Percentiles rank a stretch among this genome's conserved stretches.
Conservation (phyloP, 2,888 invertebrate genomes). For the Ypsolopha scabrella region DNA sequence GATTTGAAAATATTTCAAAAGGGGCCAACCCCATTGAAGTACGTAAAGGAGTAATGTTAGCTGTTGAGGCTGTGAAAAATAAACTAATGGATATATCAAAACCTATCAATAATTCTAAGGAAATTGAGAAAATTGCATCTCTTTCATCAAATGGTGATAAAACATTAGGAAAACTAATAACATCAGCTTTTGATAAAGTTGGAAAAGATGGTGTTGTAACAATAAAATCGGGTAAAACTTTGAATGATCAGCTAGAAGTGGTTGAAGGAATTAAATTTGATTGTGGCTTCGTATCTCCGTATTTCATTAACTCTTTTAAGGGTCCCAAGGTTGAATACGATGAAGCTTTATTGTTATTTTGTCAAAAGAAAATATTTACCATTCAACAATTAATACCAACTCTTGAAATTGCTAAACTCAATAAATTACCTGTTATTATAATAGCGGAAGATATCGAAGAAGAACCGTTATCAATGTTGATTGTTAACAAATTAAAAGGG, state of each 20-base stretch:
- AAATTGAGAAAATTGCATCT: conserved; percentile 98
- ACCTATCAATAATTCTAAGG: conserved; percentile 93
- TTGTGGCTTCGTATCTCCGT: conserved; percentile 97
- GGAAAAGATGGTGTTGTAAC: conserved; percentile 99
- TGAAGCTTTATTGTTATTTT: conserved; percentile 91
- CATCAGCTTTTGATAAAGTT: conserved; percentile 95
- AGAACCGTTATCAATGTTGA: conserved; percentile 91
- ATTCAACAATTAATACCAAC: conserved; percentile 96
- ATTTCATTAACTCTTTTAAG: conserved; percentile 98
- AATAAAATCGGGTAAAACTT: conserved; percentile 98
- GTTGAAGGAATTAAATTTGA: conserved; percentile 99
- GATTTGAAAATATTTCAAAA: conserved; percentile 96
- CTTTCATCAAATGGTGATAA: conserved; percentile 98
- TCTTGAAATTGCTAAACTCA: conserved; percentile 91
- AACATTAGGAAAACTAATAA: conserved; percentile 91
- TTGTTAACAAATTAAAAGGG: conserved; percentile 88
- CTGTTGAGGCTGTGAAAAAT: conserved; percentile 91
- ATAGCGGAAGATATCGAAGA: conserved; percentile 95
- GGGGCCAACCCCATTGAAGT: conserved; percentile 98
- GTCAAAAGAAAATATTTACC: conserved; percentile 97
- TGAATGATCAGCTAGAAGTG: conserved; percentile 93
- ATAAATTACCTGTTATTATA: conserved; percentile 93
- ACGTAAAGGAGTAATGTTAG: conserved; percentile 88
- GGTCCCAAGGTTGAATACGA: conserved; percentile 97
- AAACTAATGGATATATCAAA: conserved; percentile 89